phyloP scores from a whole-genome alignment of 2,888 invertebrate genomes.

The Apantesis nais region DNA sequence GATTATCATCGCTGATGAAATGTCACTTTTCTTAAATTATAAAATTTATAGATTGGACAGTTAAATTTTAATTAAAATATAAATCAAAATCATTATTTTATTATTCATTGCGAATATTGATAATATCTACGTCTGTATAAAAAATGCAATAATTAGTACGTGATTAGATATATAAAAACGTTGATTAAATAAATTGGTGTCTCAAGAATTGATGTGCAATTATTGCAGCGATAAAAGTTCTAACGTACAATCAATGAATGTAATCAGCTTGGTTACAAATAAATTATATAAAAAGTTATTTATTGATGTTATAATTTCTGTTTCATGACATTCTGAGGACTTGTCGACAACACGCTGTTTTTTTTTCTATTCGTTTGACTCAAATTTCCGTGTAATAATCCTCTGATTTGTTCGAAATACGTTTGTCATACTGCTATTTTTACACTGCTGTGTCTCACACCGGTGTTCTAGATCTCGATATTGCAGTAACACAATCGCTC shows the following conservation, averaged over 20 bases:
- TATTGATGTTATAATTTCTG: background rate
- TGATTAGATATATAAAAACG: background rate
- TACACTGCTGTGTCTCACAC: slow-evolving; percentile 26
- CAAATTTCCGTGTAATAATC: background rate
- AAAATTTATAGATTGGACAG: too few species aligned
- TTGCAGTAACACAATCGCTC: slow-evolving; percentile 47
- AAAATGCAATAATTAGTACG: background rate
- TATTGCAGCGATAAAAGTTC: background rate
- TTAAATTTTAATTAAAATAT: too few species aligned
- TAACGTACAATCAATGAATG: background rate
- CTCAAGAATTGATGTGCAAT: background rate
- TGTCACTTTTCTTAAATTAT: too few species aligned
- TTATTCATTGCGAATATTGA: too few species aligned
- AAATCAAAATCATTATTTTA: too few species aligned
- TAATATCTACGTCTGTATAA: too few species aligned
- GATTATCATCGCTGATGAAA: too few species aligned
- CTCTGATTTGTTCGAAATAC: background rate
- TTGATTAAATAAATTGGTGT: background rate
- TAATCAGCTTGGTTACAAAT: background rate
- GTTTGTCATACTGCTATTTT: slow-evolving; percentile 30
- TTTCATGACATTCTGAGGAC: background rate
- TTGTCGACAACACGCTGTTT: background rate
- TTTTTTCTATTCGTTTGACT: background rate
- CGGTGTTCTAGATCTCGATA: slow-evolving; percentile 32
- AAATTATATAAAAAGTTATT: background rate